Evolutionary conservation across 2,888 invertebrate genomes (phyloP), one percentile per base, ranked within the genome.

Genomic region (Meloe dianella): DNA sequence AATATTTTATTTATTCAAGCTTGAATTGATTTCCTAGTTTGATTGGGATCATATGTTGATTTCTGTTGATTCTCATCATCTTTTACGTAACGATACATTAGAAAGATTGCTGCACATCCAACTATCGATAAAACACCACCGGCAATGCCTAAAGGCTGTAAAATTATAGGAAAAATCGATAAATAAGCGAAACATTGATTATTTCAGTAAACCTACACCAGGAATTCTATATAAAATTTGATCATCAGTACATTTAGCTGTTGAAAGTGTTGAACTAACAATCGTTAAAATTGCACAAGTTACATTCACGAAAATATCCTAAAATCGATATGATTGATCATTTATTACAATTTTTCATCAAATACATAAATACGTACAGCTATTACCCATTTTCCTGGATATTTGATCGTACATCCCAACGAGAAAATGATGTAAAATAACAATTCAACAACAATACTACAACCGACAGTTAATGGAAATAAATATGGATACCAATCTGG

Each of bases 71-170:
- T 61, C 4, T 74, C 68, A 0, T 69, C 65, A 30, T 77, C 74
- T 54, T 77, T 75, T 35, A 75, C 68, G 61, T 73, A 76, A 24
- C 77, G 73, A 62, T 76, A 77, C 73, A 76, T 70, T 17, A 77
- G 63, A 58, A 77, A 75, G 57, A 77, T 69, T 4, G 75, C 73
- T 8, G 68, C 75, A 67, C 77, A 77, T 32, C 75, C 74, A 14
- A 74, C 56, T 30, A 76, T 62, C n/a, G 73, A 61, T 57, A 74
- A 61, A 54, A 71, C 60, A 14, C 73, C 71, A 24, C 75, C 76
- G 32, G 70, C 71, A 30, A 76, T 72, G 14, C 73, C 74, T 58
- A 72, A 63, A 7, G 69, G 69, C 77, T 77, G 64, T 63, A n/a
- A n/a, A n/a, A n/a, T n/a, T n/a, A n/a, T n/a, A n/a, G n/a, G n/a